phyloP scores from a whole-genome alignment of 53 echinoderm and acorn worm species.

The Arbacia lixula region DNA sequence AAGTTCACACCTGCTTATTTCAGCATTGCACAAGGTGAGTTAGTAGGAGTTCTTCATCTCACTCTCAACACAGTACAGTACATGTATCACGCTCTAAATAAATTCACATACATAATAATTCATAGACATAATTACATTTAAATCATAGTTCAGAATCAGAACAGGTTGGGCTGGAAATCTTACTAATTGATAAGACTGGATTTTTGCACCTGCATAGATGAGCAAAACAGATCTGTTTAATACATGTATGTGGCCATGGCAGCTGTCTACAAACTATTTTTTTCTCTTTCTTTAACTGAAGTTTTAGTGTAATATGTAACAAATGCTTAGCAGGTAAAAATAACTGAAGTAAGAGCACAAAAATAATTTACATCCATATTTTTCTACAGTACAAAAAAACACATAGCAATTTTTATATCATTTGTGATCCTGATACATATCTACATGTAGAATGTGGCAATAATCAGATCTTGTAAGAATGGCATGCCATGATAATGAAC shows the following conservation, averaged over 20 bases:
- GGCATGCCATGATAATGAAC: too few relatives aligned
- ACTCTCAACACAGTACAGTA: too few relatives aligned
- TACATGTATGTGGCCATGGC: not conserved
- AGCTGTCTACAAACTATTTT: slow-evolving; percentile 4
- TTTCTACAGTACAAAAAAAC: slow-evolving; percentile 18
- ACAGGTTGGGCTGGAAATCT: slow-evolving; percentile 17
- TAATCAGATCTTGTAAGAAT: too few relatives aligned
- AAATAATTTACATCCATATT: slow-evolving; percentile 50
- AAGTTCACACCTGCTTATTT: too few relatives aligned
- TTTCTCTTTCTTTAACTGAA: not conserved
- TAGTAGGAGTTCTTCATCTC: too few relatives aligned
- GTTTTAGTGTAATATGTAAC: not conserved
- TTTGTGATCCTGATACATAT: too few relatives aligned
- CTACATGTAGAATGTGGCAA: too few relatives aligned
- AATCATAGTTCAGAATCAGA: slow-evolving; percentile 33
- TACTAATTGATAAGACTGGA: not conserved
- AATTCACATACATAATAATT: too few relatives aligned
- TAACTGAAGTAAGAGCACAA: slow-evolving; percentile 18
- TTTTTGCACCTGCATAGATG: slow-evolving; percentile 38
- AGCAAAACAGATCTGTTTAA: slow-evolving; percentile 37
- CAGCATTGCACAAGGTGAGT: too few relatives aligned
- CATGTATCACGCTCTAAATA: too few relatives aligned
- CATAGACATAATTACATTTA: slow-evolving; percentile 55
- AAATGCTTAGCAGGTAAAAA: slow-evolving; percentile 40
- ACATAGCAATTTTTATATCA: too few relatives aligned